Evolutionary conservation across 2,888 invertebrate species (phyloP).

Genomic region (Aelia acuminata): DNA sequence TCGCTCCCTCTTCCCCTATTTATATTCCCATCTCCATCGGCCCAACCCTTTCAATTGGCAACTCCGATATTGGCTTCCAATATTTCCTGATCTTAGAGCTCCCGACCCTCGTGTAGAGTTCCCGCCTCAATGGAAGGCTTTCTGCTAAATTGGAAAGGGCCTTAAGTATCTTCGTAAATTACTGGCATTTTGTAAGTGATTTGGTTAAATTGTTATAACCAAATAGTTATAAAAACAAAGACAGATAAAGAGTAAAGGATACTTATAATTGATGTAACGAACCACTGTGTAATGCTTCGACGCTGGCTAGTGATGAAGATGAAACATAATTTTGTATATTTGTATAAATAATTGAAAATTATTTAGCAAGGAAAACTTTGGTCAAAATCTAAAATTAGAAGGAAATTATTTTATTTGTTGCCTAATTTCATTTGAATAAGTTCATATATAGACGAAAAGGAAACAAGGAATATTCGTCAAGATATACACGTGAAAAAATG

Average conservation of each 20-base stretch:
- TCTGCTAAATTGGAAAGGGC: slow-evolving; percentile 10
- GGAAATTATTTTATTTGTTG: too few species aligned
- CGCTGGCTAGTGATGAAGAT: too few species aligned
- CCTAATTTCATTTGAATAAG: too few species aligned
- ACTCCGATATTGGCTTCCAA: slow-evolving; percentile 44
- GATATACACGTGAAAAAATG: too few species aligned
- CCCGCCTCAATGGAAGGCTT: not conserved
- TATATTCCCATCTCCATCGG: slow-evolving; percentile 29
- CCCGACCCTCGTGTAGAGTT: slow-evolving; percentile 4
- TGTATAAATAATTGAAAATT: too few species aligned
- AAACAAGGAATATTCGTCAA: too few species aligned
- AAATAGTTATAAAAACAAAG: not conserved
- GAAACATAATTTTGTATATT: too few species aligned
- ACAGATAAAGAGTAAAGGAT: not conserved
- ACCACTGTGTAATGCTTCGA: too few species aligned
- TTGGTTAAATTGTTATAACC: not conserved
- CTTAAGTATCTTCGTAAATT: not conserved
- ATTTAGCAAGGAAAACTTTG: too few species aligned
- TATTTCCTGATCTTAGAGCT: slow-evolving; percentile 37
- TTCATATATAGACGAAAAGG: too few species aligned
- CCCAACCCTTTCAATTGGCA: slow-evolving; percentile 24
- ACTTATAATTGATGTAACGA: too few species aligned
- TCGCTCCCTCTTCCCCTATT: slow-evolving; percentile 2
- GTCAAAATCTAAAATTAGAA: too few species aligned
- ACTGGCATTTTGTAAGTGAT: not conserved